Percentiles rank a stretch among this genome's conserved stretches.
phyloP scores from a whole-genome alignment of 2,113 vertebrate genomes.

The Pluvialis apricaria region DNA sequence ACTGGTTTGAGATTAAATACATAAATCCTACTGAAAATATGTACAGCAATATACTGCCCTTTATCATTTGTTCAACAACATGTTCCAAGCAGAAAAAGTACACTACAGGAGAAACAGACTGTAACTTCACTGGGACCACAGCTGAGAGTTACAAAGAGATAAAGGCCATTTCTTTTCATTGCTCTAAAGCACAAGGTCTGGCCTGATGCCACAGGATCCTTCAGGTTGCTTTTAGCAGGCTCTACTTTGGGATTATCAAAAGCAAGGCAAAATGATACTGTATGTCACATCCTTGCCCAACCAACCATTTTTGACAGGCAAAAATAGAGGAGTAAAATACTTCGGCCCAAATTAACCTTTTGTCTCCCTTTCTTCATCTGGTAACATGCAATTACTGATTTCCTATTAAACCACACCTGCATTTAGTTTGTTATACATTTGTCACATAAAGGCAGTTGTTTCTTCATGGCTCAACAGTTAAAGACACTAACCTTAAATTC shows the following conservation, averaged over 20 bases:
- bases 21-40: not conserved
- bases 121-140: not conserved
- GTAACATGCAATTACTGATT: not conserved
- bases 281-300: not conserved
- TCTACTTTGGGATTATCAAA: not conserved
- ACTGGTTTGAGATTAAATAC: not conserved
- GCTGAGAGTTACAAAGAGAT: not conserved
- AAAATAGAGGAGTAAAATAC: not conserved
- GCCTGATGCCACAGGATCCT: not conserved
- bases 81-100: not conserved
- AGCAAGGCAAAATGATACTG: not conserved
- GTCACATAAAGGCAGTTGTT: not conserved
- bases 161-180: not conserved
- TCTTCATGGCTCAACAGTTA: not conserved
- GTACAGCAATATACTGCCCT: not conserved
- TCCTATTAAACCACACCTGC: not conserved
- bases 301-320: not conserved
- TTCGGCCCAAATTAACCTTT: not conserved
- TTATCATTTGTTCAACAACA: not conserved
- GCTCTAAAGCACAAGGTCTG: not conserved
- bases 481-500: not conserved
- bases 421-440: not conserved
- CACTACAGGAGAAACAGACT: not conserved
- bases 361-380: not conserved
- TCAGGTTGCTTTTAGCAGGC: not conserved